A percentile compares a stretch with the other conserved stretches of the same genome.
phyloP scores from a whole-genome alignment of 2,888 invertebrate genomes.

The Eupithecia insigniata region DNA sequence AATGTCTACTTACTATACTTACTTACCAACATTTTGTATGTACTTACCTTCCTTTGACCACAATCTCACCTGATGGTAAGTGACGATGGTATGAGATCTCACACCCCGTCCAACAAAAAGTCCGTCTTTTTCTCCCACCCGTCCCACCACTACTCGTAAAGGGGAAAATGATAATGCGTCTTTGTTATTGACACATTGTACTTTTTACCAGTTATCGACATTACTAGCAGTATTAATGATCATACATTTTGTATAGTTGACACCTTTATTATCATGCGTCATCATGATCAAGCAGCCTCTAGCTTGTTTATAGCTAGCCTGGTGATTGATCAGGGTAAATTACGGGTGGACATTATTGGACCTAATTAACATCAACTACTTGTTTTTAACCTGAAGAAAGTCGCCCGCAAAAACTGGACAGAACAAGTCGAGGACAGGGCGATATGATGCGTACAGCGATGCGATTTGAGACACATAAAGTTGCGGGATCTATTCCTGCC shows the following conservation, averaged over 20 bases:
- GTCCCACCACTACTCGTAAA: slow-evolving; percentile 26
- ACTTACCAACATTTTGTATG: background rate
- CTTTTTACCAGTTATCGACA: slow-evolving; percentile 45
- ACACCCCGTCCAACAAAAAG: background rate
- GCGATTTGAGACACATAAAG: background rate
- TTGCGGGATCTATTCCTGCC: background rate
- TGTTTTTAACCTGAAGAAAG: background rate
- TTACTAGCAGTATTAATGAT: slow-evolving; percentile 30
- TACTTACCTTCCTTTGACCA: too few relatives aligned
- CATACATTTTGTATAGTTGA: slow-evolving; percentile 32
- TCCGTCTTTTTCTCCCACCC: slow-evolving; percentile 2
- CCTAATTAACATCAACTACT: background rate
- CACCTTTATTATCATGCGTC: slow-evolving; percentile 31
- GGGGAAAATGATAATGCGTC: slow-evolving; percentile 47
- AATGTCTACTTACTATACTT: background rate
- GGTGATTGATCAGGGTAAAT: background rate
- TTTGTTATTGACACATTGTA: slow-evolving; percentile 47
- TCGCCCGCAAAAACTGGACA: background rate
- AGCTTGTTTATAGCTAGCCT: background rate
- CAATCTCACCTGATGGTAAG: too few relatives aligned
- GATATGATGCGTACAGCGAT: background rate
- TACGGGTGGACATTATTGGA: background rate
- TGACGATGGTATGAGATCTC: too few relatives aligned
- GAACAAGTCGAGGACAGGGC: background rate
- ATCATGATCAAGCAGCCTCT: slow-evolving; percentile 3